These are phyloP conservation scores for Corythornis vintsioides DNA, from an alignment of 2,113 vertebrate species.

Conservation along the genomic window DNA sequence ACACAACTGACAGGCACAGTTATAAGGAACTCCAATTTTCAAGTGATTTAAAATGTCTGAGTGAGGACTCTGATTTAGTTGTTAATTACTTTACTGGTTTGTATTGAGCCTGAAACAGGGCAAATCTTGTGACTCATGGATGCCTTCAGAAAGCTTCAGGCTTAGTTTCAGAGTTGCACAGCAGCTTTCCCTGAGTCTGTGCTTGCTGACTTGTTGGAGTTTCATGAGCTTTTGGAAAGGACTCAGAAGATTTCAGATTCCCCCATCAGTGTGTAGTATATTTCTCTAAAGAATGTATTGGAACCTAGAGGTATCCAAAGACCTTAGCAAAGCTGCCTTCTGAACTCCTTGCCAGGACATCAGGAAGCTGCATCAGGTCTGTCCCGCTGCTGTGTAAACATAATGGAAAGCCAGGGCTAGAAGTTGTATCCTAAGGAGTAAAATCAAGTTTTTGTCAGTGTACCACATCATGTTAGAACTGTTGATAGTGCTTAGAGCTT, in stretches of 20 bases:
- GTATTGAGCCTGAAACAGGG: background rate
- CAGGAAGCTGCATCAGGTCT: background rate
- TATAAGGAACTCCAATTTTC: background rate
- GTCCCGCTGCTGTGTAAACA: background rate
- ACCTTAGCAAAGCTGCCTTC: background rate
- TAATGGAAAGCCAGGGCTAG: background rate
- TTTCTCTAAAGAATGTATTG: background rate
- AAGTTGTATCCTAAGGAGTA: background rate
- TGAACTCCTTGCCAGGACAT: background rate
- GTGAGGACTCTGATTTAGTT: slow-evolving; percentile 4
- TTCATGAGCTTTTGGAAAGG: background rate
- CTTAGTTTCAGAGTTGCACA: background rate
- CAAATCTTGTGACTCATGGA: background rate
- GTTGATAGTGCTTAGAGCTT: background rate
- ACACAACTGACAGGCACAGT: background rate
- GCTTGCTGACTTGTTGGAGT: background rate
- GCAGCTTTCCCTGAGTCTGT: background rate
- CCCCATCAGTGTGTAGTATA: background rate
- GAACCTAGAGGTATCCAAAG: background rate
- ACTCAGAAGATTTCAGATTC: background rate
- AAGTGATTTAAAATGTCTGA: background rate
- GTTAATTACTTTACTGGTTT: slow-evolving; percentile 26
- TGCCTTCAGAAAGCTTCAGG: background rate
- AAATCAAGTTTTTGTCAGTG: background rate
- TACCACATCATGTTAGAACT: background rate